A percentile compares a stretch with the other conserved stretches of the same genome.
These are phyloP conservation scores for Melanotaenia pygmaea DNA, from an alignment of 2,797 vertebrate species.

Conservation along the genomic window DNA sequence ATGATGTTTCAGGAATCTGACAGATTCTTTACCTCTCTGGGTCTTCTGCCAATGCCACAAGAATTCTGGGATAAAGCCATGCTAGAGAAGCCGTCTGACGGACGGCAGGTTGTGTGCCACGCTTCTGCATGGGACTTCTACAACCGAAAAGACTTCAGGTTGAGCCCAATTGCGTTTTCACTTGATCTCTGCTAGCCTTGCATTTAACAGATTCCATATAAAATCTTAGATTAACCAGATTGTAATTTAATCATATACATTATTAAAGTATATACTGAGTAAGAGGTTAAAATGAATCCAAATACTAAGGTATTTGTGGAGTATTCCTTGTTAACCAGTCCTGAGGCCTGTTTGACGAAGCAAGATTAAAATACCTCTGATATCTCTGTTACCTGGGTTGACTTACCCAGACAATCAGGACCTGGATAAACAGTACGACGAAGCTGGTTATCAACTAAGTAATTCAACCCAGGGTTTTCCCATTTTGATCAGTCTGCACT, in stretches of 20 bases:
- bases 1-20: conserved; percentile 94
- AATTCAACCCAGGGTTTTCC: no score
- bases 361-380: no score
- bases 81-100: conserved; percentile 87
- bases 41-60: conserved; percentile 86
- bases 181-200: background rate
- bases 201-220: background rate
- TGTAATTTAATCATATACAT: background rate
- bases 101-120: conserved; percentile 91
- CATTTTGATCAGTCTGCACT: no score
- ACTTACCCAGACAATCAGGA: no score
- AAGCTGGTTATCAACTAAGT: no score
- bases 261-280: background rate
- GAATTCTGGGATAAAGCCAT: conserved; percentile 93
- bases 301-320: background rate
- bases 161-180: background rate
- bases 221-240: background rate
- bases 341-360: background rate
- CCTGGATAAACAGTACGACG: no score
- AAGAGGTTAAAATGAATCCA: background rate
- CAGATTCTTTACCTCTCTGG: conserved; percentile 90
- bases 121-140: conserved; percentile 98
- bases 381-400: no score
- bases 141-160: conserved; percentile 96
- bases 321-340: background rate